Conservation (phyloP, 2,888 invertebrate species). For the Lymantria monacha region DNA sequence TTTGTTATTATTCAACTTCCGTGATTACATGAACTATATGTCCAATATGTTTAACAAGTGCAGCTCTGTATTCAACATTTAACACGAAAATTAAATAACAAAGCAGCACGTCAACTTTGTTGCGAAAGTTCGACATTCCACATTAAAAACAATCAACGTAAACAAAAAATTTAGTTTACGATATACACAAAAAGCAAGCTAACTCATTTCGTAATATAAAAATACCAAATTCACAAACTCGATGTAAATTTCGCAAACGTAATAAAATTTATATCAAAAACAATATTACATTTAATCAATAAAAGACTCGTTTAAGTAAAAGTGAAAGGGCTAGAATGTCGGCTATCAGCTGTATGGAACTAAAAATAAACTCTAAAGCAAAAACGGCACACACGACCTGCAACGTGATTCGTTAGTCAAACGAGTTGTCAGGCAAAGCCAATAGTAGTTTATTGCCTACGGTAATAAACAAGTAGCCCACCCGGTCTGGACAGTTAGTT, state of each 20-base stretch:
- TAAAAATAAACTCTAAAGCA: slow-evolving; percentile 3
- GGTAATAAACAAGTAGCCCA: too few relatives aligned
- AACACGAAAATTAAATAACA: background rate
- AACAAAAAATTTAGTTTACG: background rate
- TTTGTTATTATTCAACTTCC: slow-evolving; percentile 44
- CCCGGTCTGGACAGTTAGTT: too few relatives aligned
- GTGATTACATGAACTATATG: slow-evolving; percentile 28
- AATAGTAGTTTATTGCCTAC: too few relatives aligned
- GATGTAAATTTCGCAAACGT: background rate
- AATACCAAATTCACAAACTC: background rate
- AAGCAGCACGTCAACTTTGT: background rate
- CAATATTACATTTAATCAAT: too few relatives aligned
- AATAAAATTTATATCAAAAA: background rate
- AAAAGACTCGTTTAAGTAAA: background rate
- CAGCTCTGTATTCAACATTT: background rate
- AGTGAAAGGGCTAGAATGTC: background rate
- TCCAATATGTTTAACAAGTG: slow-evolving; percentile 20
- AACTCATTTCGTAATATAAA: background rate
- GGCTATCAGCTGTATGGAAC: background rate
- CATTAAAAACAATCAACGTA: background rate
- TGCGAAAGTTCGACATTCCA: background rate
- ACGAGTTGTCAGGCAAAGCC: slow-evolving; percentile 4
- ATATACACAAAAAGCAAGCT: background rate
- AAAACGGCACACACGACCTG: slow-evolving; percentile 2
- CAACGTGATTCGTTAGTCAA: slow-evolving; percentile 4